These are phyloP conservation scores for Platyscapa corneri DNA, from an alignment of 1,140 invertebrate species.

Conservation along the genomic window DNA sequence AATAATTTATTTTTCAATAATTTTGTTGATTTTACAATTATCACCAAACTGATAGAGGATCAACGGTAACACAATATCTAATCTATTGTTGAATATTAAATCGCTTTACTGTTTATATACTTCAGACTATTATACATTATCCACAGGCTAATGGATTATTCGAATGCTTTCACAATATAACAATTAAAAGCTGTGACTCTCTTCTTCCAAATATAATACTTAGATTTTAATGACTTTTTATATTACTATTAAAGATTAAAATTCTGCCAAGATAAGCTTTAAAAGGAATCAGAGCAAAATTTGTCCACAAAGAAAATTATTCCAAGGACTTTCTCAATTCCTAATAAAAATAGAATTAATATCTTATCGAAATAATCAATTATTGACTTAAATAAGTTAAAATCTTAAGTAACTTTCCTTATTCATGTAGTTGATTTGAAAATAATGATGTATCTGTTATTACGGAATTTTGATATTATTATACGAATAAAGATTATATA, in stretches of 20 bases:
- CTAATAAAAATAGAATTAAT: no score
- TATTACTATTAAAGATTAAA: neutral
- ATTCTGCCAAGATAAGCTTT: neutral
- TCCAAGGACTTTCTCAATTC: no score
- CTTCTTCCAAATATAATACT: neutral
- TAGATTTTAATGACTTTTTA: neutral
- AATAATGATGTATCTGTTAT: no score
- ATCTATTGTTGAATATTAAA: neutral
- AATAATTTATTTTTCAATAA: no score
- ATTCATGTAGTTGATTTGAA: no score
- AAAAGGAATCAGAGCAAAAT: neutral
- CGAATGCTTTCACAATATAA: no score
- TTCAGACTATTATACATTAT: neutral
- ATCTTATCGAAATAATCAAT: no score
- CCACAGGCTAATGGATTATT: neutral
- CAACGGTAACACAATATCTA: neutral
- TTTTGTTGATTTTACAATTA: neutral
- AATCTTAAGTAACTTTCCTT: no score
- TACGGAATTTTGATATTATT: no score
- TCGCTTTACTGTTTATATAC: neutral
- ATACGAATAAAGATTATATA: no score
- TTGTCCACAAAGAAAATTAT: no score
- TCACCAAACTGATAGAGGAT: neutral
- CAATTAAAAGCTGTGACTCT: neutral
- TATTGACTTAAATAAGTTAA: no score